Conservation (phyloP, 2,888 invertebrate species). For the Atrina japonica region DNA sequence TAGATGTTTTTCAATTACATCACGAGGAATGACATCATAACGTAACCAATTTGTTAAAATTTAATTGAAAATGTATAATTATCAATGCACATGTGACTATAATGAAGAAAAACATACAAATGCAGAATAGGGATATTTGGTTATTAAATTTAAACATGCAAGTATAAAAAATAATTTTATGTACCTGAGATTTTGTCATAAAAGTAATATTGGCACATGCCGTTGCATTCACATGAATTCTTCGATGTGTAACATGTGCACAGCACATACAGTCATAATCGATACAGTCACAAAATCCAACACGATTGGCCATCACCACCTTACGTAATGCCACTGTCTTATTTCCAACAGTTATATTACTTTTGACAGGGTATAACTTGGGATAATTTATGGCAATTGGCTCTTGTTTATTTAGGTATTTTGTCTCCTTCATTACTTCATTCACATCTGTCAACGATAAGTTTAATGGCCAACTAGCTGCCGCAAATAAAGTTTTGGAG, state of each 20-base stretch:
- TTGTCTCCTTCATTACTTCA: slow-evolving; percentile 72
- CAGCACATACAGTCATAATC: slow-evolving; percentile 73
- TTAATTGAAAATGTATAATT: too few species aligned
- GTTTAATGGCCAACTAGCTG: slow-evolving; percentile 63
- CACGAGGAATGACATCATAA: too few species aligned
- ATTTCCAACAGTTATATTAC: slow-evolving; percentile 39
- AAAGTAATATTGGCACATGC: slow-evolving; percentile 72
- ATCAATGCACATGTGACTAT: too few species aligned
- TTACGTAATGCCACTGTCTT: slow-evolving; percentile 36
- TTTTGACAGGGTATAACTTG: slow-evolving; percentile 32
- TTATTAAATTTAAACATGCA: too few species aligned
- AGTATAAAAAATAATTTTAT: too few species aligned
- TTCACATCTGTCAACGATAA: slow-evolving; percentile 70
- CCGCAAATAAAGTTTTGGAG: slow-evolving; percentile 57
- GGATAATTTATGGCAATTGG: slow-evolving; percentile 53
- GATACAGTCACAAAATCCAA: slow-evolving; percentile 71
- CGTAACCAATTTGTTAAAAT: too few species aligned
- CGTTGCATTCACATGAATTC: slow-evolving; percentile 66
- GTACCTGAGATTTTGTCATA: slow-evolving; percentile 72
- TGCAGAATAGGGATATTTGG: too few species aligned
- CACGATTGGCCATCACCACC: slow-evolving; percentile 46
- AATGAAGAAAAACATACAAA: too few species aligned
- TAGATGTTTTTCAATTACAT: too few species aligned
- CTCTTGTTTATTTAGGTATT: slow-evolving; percentile 67
- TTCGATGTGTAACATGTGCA: slow-evolving; percentile 63